Evolutionary conservation across 53 echinoderm and acorn worm genomes (phyloP), one percentile per base, ranked within the genome.

Genomic region (Zoroaster sp.): DNA sequence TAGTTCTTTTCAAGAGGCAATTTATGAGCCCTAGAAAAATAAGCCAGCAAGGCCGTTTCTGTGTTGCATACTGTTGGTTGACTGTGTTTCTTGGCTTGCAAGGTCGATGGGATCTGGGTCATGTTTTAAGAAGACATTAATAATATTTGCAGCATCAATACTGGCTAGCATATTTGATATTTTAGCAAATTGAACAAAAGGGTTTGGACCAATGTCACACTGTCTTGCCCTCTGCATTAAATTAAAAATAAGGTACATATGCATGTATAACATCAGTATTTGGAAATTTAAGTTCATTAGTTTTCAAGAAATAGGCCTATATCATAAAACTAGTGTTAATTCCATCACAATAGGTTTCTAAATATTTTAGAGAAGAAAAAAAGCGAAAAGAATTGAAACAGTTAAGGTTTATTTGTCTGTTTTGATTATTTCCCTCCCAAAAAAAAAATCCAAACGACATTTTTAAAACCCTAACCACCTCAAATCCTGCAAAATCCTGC

Each of bases 91-190:
- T 1, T 36, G 39, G 74, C 14, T 78, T 40, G 80, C 18, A 65
- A 80, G 80, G 80, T 80, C 80, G 40, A 80, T 80, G 63, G 31
- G 32, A 80, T 40, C 40, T 65, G 66, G 80, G 80, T 80, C 66
- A 80, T 36, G 10, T 25, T 74, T 17, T n/a, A 30, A 25, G 63
- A 5, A 23, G 42, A 65, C 80, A 80, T 65, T 14, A 35, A 14
- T 7, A 38, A 80, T 40, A 65, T 80, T 66, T 66, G 40, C 53
- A 3, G 30, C 59, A 65, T 80, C 80, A 80, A 63, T 35, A 40
- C 4, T 49, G 49, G 20, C 54, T n/a, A 35, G 35, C 35, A 35
- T 53, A n/a, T 51, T 53, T 15, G n/a, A 18, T 37, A 36, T 0
- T 15, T 17, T 37, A 36, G 38, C 38, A 71, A 37, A 71, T 6